Evolutionary conservation across 2,888 invertebrate species (phyloP).

Genomic region (Venusia cambrica): DNA sequence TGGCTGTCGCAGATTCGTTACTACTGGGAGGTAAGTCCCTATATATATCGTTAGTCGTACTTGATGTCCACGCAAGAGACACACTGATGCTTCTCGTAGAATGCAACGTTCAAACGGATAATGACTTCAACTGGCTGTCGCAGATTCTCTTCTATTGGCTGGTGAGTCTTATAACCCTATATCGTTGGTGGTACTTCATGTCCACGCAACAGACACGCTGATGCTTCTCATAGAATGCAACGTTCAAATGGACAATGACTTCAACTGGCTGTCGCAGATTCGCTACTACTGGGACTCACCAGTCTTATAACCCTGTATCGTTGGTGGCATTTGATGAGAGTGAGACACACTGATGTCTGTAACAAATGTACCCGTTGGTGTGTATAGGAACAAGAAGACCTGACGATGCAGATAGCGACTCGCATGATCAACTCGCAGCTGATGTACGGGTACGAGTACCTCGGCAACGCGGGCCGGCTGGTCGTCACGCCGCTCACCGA

Average conservation of each 20-base stretch:
- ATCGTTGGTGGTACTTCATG: too few species aligned
- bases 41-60: too few species aligned
- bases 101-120: slow-evolving; percentile 83
- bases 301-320: too few species aligned
- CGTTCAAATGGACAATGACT: too few species aligned
- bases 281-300: too few species aligned
- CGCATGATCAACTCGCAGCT: slow-evolving; percentile 95
- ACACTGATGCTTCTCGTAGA: slow-evolving; percentile 86
- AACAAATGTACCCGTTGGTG: background rate
- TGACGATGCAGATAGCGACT: slow-evolving; percentile 82
- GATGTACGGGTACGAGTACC: slow-evolving; percentile 96
- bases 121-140: slow-evolving; percentile 94
- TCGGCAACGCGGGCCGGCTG: slow-evolving; percentile 92
- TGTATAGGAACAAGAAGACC: slow-evolving; percentile 72
- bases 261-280: too few species aligned
- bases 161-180: slow-evolving; percentile 61
- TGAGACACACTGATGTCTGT: too few species aligned
- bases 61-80: slow-evolving; percentile 97
- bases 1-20: too few species aligned
- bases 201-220: too few species aligned
- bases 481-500: slow-evolving; percentile 97
- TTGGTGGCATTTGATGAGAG: too few species aligned
- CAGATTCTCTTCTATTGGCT: slow-evolving; percentile 92
- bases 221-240: too few species aligned
- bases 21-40: too few species aligned